Evolutionary conservation across 2,797 vertebrate genomes (phyloP), one percentile per base, ranked within the genome.

Genomic region (Octomys mimax): DNA sequence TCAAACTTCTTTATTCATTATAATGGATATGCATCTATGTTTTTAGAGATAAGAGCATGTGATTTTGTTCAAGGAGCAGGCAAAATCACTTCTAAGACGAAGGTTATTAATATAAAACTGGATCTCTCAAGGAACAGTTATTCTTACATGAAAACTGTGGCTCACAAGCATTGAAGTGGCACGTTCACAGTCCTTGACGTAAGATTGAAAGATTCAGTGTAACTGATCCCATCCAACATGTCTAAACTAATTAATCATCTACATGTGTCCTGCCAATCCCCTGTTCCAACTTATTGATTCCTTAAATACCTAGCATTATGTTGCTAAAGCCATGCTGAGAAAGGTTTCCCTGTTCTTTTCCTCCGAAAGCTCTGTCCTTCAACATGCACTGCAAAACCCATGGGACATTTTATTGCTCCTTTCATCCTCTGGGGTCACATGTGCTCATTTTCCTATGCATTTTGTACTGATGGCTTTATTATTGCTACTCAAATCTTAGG

Each of bases 51-150:
- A 3, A 28, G 39, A 66, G 7, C 19, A 80, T 86, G 84, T 80
- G 49, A 81, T 89, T 94, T 66, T 66, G 52, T 88, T 87, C 87
- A 89, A 78, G 77, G 54, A 92, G 9, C 21, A 42, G 7, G 4
- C 52, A 84, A 49, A 92, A 85, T 2, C 14, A 52, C 82, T n/a
- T 18, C 10, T 81, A 46, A 87, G 59, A 54, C 62, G 87, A 87
- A 81, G 68, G 39, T 70, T 81, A 39, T 33, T 94, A 39, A 26
- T 80, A 86, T 54, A 11, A 64, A 75, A 78, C 33, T 80, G n/a
- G 1, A 54, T 95, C 84, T 85, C 46, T 71, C 83, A 81, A 64
- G 16, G 18, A 91, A 64, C 57, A 77, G 13, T 22, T 7, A 75
- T 83, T 77, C 24, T 87, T 73, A 16, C 6, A 28, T 66, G n/a